Conservation (phyloP, 2,888 invertebrate genomes). For the Malthinus flaveolus region DNA sequence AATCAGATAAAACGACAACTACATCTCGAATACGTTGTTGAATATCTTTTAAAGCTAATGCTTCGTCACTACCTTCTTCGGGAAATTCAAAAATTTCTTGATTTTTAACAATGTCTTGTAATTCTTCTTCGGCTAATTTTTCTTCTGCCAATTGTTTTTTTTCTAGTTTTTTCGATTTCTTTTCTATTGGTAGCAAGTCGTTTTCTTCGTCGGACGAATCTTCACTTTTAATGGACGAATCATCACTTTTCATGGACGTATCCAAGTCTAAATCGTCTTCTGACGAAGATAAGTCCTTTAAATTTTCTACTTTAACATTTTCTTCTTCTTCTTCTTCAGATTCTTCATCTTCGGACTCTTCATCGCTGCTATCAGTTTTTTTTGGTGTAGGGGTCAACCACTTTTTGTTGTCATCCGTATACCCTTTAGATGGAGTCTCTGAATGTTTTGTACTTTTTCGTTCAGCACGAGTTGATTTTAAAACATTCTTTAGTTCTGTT, state of each 20-base stretch:
- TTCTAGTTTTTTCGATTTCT: slow-evolving; percentile 75
- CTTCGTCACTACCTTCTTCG: slow-evolving; percentile 72
- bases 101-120: slow-evolving; percentile 77
- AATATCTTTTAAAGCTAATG: slow-evolving; percentile 77
- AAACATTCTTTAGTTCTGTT: slow-evolving; percentile 41
- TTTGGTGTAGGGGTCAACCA: slow-evolving; percentile 44
- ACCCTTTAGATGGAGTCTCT: slow-evolving; percentile 37
- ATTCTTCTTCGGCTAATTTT: slow-evolving; percentile 79
- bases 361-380: slow-evolving; percentile 39
- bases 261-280: slow-evolving; percentile 43
- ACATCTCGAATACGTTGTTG: slow-evolving; percentile 90
- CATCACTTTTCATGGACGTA: too few relatives aligned
- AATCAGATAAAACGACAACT: slow-evolving; percentile 78
- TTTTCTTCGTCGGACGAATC: slow-evolving; percentile 57
- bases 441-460: background rate
- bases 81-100: slow-evolving; percentile 82
- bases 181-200: slow-evolving; percentile 85
- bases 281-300: slow-evolving; percentile 43
- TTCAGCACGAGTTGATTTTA: background rate
- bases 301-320: slow-evolving; percentile 37
- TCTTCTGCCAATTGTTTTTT: slow-evolving; percentile 70
- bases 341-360: slow-evolving; percentile 46
- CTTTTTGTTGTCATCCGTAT: slow-evolving; percentile 43
- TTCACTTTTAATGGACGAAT: too few relatives aligned
- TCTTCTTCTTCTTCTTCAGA: slow-evolving; percentile 46